phyloP scores from a whole-genome alignment of 2,113 vertebrate species.

The Sorex araneus region DNA sequence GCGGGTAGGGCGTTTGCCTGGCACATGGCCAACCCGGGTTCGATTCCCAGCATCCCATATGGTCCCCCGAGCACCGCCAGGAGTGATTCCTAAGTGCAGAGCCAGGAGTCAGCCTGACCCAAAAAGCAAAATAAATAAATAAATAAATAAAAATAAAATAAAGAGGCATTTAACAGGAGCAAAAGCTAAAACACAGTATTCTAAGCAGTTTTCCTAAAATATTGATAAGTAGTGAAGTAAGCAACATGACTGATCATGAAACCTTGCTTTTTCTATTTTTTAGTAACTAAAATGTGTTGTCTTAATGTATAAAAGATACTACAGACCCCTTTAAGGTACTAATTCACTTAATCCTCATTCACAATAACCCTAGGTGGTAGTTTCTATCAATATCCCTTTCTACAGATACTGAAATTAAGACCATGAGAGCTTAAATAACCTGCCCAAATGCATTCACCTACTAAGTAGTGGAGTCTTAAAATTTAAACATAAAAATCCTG shows the following conservation, averaged over 20 bases:
- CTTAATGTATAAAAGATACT: background rate
- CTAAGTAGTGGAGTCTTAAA: background rate
- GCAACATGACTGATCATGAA: slow-evolving; percentile 28
- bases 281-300: slow-evolving; percentile 2
- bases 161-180: background rate
- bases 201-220: slow-evolving; percentile 21
- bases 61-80: too few relatives aligned
- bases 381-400: background rate
- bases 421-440: slow-evolving; percentile 36
- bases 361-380: background rate
- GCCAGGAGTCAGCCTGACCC: too few relatives aligned
- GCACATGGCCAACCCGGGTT: too few relatives aligned
- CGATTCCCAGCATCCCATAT: too few relatives aligned
- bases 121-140: too few relatives aligned
- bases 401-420: slow-evolving; percentile 24
- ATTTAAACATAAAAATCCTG: background rate
- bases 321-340: background rate
- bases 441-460: background rate
- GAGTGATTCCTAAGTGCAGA: too few relatives aligned
- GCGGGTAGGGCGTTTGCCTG: too few relatives aligned
- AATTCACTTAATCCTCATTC: slow-evolving; percentile 11
- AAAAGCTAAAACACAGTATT: background rate
- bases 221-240: background rate
- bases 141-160: too few relatives aligned
- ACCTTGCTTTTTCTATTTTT: background rate